Evolutionary conservation across 2,113 vertebrate species (phyloP).

Genomic region (Mormoops blainvillei): DNA sequence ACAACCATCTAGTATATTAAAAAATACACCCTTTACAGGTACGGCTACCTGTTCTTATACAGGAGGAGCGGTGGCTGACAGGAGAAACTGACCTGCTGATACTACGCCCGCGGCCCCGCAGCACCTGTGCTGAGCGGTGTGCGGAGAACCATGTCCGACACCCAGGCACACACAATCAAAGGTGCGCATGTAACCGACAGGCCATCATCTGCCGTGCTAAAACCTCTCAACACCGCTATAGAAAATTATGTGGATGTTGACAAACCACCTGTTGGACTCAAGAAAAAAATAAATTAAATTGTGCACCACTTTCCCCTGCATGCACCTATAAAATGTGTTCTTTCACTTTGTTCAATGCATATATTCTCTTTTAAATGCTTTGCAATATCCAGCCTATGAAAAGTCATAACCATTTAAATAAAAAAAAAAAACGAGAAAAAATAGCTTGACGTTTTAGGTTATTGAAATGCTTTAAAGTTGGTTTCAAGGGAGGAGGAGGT

Average conservation of each 20-base stretch:
- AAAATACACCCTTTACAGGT: slow-evolving; percentile 55
- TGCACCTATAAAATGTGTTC: background rate
- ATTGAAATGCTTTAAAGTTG: background rate
- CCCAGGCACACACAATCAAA: slow-evolving; percentile 75
- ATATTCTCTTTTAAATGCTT: background rate
- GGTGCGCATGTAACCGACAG: slow-evolving; percentile 76
- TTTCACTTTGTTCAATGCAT: slow-evolving; percentile 29
- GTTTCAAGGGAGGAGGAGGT: no score
- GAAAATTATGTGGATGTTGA: slow-evolving; percentile 83
- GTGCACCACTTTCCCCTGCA: slow-evolving; percentile 66
- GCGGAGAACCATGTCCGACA: slow-evolving; percentile 59
- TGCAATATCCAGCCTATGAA: background rate
- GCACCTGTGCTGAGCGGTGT: slow-evolving; percentile 37
- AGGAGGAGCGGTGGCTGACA: slow-evolving; percentile 19
- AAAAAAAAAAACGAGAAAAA: background rate
- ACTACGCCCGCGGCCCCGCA: background rate
- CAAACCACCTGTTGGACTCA: slow-evolving; percentile 81
- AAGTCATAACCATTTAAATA: background rate
- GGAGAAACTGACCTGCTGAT: slow-evolving; percentile 40
- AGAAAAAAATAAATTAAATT: slow-evolving; percentile 64
- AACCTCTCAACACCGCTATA: slow-evolving; percentile 80
- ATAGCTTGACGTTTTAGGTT: background rate
- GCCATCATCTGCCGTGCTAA: slow-evolving; percentile 75
- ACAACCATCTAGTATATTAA: slow-evolving; percentile 23
- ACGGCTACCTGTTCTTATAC: slow-evolving; percentile 51